phyloP scores from a whole-genome alignment of 2,888 invertebrate species.

The Agrilus mali region DNA sequence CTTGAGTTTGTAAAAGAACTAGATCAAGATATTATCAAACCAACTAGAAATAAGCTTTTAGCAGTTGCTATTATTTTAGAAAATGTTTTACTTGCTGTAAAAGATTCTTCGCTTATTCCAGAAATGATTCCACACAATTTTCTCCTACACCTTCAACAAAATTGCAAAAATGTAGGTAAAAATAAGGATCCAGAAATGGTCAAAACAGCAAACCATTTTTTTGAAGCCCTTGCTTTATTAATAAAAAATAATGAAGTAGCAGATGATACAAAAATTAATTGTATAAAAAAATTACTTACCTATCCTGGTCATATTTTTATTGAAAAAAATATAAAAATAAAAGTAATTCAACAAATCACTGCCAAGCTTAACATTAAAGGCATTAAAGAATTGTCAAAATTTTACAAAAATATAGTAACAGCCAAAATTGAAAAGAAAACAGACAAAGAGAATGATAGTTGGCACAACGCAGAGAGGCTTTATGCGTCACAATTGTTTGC shows the following conservation, averaged over 20 bases:
- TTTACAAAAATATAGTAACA: conserved; percentile 48
- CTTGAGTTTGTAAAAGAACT: conserved; percentile 44
- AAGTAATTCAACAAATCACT: conserved; percentile 51
- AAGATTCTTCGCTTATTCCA: conserved; percentile 40
- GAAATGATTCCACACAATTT: conserved; percentile 51
- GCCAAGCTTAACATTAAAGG: conserved; percentile 45
- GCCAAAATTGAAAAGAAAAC: conserved; percentile 41
- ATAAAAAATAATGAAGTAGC: conserved; percentile 25
- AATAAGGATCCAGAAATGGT: conserved; percentile 45
- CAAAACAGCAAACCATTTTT: conserved; percentile 42
- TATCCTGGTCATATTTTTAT: conserved; percentile 61
- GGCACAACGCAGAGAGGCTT: conserved; percentile 56
- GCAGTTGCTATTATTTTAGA: conserved; percentile 46
- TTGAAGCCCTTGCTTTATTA: conserved; percentile 26
- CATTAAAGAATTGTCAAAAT: conserved; percentile 47
- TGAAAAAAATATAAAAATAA: conserved; percentile 56
- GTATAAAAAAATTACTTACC: conserved; percentile 51
- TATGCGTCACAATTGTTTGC: conserved; percentile 49
- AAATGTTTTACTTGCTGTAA: conserved; percentile 37
- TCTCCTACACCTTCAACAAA: conserved; percentile 48
- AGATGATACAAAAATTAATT: conserved; percentile 40
- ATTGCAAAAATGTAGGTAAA: conserved; percentile 47
- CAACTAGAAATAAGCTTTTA: conserved; percentile 46
- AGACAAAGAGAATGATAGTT: conserved; percentile 38
- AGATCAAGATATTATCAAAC: conserved; percentile 37